Evolutionary conservation across 2,888 invertebrate species (phyloP), one percentile per base, ranked within the genome.

Genomic region (Microctonus aethiopoides): DNA sequence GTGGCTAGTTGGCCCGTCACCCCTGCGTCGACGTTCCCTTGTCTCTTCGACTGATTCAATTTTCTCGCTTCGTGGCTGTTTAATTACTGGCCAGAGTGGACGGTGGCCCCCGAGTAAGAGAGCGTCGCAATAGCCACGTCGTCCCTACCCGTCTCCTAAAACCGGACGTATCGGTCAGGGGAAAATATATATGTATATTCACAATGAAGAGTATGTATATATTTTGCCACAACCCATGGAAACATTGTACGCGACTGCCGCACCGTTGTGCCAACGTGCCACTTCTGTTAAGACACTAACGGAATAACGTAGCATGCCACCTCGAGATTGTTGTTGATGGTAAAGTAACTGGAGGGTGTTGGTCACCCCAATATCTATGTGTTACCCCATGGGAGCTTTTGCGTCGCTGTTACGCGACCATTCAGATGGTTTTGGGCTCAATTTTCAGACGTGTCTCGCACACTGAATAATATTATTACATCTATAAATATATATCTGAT

Each of bases 41-140:
- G 84, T 85, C 86, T 86, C 84, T 84, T 82, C 79, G 84, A 85
- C 86, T 85, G 86, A 86, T 86, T 86, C 86, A 86, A 86, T 86
- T 86, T 86, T 83, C 82, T 79, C 81, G 81, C 81, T 81, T 83
- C 84, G 84, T 84, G 83, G 86, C 84, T 85, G 86, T 86, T 86
- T 86, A 86, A 86, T 86, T 86, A 86, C 86, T 81, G 84, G 80
- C 79, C 81, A 81, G 79, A 83, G 84, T 84, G 85, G 84, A 83
- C 81, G 78, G 76, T 77, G 78, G 79, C 73, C 74, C n/a, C 75
- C 1, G 46, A 46, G n/a, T 46, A 29, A 52, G 54, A 51, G 64
- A 64, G 59, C 51, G 66, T 64, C 67, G 41, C 39, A 54, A 59
- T 32, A 57, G 46, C 57, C 71, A 61, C 68, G 59, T 60, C 46